Base-by-base conservation (phyloP, 2,888 invertebrate species). In the Altica lythri region DNA sequence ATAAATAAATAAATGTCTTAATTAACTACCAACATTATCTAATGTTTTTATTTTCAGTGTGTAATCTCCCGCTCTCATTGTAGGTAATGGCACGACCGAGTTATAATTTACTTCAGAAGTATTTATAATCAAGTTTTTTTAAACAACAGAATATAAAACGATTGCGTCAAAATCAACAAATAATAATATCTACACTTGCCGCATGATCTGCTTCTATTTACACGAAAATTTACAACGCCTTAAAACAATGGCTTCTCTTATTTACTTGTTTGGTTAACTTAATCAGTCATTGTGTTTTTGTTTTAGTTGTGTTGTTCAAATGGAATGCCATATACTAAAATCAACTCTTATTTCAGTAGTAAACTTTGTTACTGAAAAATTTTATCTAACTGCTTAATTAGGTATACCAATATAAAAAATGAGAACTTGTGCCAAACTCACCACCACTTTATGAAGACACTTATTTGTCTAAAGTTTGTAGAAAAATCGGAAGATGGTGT, bases 111-210 rank as follows among this genome's bases (percentile, higher is more conserved):
- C 4, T 6, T 2, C 8, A 34, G 34, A 34, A 34, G 34, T 34
- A 34, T 34, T 34, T 34, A 34, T 34, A 16, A 16, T 13, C 2
- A 16, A 16, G 6, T 34, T 34, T 34, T 34, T 34, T 34, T 34
- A 16, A 34, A 34, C 34, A 34, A 34, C 34, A 13, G 34, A 34
- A 34, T 34, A 47, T 47, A 49, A 49, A 49, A 49, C 22, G 19
- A 49, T 49, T 49, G 48, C 48, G 48, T 49, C 48, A 49, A 49
- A 49, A 49, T 40, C 40, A 49, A 49, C 40, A 49, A 48, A 49
- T 49, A 49, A 19, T 49, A 45, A 14, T 38, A 19, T n/a, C 10
- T 29, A n/a, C 9, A 40, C 34, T 16, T 18, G 40, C 38, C 48
- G 48, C 40, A 30, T 49, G 48, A 30, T 40, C 30, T 8, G 9